Percentiles rank a stretch among this genome's conserved stretches.
Conservation (phyloP, 2,797 vertebrate genomes). For the Lemur catta region DNA sequence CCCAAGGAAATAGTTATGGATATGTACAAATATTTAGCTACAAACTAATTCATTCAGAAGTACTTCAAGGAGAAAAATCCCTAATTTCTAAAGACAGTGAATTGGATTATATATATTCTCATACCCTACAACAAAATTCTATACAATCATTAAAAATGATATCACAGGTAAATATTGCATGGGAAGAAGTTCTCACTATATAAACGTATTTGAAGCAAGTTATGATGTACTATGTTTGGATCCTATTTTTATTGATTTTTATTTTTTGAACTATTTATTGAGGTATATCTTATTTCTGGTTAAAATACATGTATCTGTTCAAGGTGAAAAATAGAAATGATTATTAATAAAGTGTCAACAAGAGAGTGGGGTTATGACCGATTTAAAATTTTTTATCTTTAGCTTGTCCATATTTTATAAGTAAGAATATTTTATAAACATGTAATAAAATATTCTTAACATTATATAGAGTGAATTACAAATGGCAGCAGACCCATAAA, state of each 20-base stretch:
- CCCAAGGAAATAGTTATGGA: neutral
- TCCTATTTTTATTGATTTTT: neutral
- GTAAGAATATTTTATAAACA: constrained; percentile 16
- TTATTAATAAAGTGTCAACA: constrained; percentile 13
- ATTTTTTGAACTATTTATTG: constrained; percentile 13
- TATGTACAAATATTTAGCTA: constrained; percentile 13
- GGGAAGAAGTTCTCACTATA: neutral
- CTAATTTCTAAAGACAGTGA: neutral
- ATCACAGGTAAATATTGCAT: neutral
- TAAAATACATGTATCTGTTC: constrained; percentile 15
- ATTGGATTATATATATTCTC: neutral
- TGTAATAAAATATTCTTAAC: constrained; percentile 16
- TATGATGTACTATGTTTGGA: neutral
- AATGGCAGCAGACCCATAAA: neutral
- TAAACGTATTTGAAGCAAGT: constrained; percentile 38
- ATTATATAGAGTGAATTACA: constrained; percentile 22
- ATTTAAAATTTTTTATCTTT: neutral
- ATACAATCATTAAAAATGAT: neutral
- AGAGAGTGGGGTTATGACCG: neutral
- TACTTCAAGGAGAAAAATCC: neutral
- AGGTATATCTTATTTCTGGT: constrained; percentile 7
- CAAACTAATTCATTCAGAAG: neutral
- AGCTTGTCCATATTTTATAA: neutral
- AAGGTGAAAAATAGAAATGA: neutral
- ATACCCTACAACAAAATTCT: constrained; percentile 27